These are phyloP conservation scores for Gymnobelideus leadbeateri DNA, from an alignment of 2,113 vertebrate species.

Conservation along the genomic window DNA sequence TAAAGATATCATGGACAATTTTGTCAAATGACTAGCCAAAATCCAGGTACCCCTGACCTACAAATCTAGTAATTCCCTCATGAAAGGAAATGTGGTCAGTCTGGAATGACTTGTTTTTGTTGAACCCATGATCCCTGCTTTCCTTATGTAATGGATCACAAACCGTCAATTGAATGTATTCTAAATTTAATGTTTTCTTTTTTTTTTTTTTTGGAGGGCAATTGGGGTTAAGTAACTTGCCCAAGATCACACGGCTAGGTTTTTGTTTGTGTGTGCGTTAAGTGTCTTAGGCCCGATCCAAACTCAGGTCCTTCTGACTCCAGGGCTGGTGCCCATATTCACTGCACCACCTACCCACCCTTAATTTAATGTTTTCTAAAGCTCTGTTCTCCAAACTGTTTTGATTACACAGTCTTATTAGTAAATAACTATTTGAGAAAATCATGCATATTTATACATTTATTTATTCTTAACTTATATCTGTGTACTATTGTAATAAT, in stretches of 20 bases:
- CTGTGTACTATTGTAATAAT: not conserved
- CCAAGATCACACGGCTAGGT: too few species aligned
- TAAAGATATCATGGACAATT: not conserved
- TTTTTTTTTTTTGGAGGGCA: too few species aligned
- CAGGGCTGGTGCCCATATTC: too few species aligned
- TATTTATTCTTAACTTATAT: not conserved
- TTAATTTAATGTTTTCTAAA: not conserved
- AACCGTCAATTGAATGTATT: not conserved
- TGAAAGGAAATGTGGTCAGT: not conserved
- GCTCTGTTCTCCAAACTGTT: not conserved
- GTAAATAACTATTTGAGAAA: not conserved
- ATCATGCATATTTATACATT: not conserved
- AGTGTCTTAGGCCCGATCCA: too few species aligned
- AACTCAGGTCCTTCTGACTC: too few species aligned
- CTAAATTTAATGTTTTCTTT: not conserved
- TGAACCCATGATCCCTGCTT: not conserved
- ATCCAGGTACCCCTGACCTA: not conserved
- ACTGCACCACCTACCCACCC: too few species aligned
- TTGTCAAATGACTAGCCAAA: not conserved
- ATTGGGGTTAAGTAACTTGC: too few species aligned
- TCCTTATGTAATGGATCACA: not conserved
- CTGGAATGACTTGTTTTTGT: not conserved
- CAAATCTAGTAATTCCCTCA: not conserved
- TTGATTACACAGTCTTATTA: not conserved
- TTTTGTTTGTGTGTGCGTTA: too few species aligned